phyloP scores from a whole-genome alignment of 1,140 invertebrate species.

The Drosophila persimilis region DNA sequence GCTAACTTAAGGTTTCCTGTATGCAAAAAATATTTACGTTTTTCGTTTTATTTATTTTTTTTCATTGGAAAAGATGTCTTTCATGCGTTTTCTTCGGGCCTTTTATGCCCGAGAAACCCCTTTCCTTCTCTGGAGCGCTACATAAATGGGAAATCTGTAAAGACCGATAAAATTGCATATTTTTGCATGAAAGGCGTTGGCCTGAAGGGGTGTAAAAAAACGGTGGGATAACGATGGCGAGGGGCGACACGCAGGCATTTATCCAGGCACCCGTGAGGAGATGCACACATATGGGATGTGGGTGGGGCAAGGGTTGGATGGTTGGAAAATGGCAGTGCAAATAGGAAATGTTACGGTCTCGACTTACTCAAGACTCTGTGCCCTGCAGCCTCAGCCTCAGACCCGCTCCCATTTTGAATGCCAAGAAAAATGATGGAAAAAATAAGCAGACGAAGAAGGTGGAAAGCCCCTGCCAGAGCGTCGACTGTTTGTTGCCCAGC shows the following conservation, averaged over 20 bases:
- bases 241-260: conserved; percentile 50
- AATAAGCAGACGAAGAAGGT: conserved; percentile 16
- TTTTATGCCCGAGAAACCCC: conserved; percentile 22
- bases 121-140: conserved; percentile 11
- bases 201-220: conserved; percentile 28
- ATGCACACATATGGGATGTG: conserved; percentile 2
- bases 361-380: conserved; percentile 37
- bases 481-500: too few species aligned
- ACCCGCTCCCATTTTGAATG: not conserved
- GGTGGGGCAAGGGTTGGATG: conserved; percentile 21
- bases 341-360: conserved; percentile 70
- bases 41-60: conserved; percentile 33
- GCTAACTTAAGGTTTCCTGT: conserved; percentile 34
- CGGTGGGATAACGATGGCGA: not conserved
- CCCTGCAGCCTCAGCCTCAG: conserved; percentile 23
- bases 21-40: conserved; percentile 78
- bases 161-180: conserved; percentile 82
- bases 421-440: conserved; percentile 46
- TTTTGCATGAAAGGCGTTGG: conserved; percentile 71
- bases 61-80: conserved; percentile 71
- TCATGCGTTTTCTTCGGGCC: conserved; percentile 48
- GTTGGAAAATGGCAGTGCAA: conserved; percentile 68
- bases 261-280: conserved; percentile 45
- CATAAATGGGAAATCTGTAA: conserved; percentile 71
- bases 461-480: too few species aligned